Percentiles rank a stretch among this genome's conserved stretches.
phyloP scores from a whole-genome alignment of 2,888 invertebrate genomes.

The Corythucha ciliata region DNA sequence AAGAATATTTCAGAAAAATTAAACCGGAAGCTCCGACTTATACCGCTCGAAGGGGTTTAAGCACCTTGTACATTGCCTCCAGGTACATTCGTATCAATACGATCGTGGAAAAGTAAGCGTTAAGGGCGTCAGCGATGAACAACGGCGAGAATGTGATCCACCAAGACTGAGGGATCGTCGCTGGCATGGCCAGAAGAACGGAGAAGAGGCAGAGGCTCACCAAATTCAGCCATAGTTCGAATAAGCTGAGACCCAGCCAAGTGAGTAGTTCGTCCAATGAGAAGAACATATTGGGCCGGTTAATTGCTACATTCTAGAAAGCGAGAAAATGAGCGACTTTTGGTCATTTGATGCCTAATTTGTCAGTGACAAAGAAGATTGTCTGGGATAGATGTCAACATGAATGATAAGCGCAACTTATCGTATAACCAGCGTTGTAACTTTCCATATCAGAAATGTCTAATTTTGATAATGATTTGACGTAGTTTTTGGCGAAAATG shows the following conservation, averaged over 20 bases:
- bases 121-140: conserved; percentile 84
- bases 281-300: conserved; percentile 66
- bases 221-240: conserved; percentile 89
- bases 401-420: no score
- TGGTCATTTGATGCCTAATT: no score
- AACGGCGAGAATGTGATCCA: conserved; percentile 85
- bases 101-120: conserved; percentile 90
- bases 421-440: no score
- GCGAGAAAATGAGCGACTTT: no score
- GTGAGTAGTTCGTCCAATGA: conserved; percentile 79
- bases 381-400: no score
- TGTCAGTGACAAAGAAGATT: no score
- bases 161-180: conserved; percentile 47
- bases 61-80: conserved; percentile 59
- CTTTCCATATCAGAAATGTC: no score
- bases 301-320: no score
- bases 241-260: conserved; percentile 90
- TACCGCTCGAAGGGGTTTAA: background rate
- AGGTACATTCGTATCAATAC: conserved; percentile 86
- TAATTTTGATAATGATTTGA: no score
- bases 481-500: no score
- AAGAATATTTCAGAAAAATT: conserved; percentile 44
- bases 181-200: conserved; percentile 59
- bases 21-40: background rate
- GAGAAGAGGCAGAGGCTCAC: conserved; percentile 75